A percentile compares a stretch with the other conserved stretches of the same genome.
Conservation (phyloP, 2,888 invertebrate genomes). For the Chaetogeoica ovagalla region DNA sequence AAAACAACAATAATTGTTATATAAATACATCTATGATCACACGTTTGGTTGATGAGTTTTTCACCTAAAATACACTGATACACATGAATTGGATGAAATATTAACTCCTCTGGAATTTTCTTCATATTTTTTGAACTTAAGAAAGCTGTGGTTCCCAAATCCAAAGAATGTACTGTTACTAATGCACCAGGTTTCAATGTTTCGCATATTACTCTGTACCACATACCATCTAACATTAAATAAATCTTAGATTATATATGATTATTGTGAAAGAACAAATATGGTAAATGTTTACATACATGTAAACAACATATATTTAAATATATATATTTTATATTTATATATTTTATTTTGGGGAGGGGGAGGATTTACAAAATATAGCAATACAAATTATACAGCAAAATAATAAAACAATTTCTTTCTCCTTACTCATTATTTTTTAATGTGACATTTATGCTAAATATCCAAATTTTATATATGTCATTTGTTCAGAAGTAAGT, state of each 20-base stretch:
- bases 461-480: too few relatives aligned
- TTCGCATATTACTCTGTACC: constrained; percentile 29
- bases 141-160: constrained; percentile 25
- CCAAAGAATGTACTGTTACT: constrained; percentile 30
- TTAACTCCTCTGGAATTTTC: constrained; percentile 7
- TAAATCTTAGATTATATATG: neutral
- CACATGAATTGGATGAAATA: constrained; percentile 33
- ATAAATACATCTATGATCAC: neutral
- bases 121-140: constrained; percentile 15
- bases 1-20: neutral
- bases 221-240: constrained; percentile 32
- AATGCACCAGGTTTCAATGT: constrained; percentile 9
- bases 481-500: too few relatives aligned
- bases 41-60: neutral
- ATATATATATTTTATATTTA: too few relatives aligned
- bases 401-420: too few relatives aligned
- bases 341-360: too few relatives aligned
- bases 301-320: too few relatives aligned
- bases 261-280: too few relatives aligned
- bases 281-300: too few relatives aligned
- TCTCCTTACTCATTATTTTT: too few relatives aligned
- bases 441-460: too few relatives aligned
- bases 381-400: too few relatives aligned
- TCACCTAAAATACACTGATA: constrained; percentile 29
- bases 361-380: too few relatives aligned